Evolutionary conservation across 2,888 invertebrate genomes (phyloP), one percentile per base, ranked within the genome.

Genomic region (Rutpela maculata): DNA sequence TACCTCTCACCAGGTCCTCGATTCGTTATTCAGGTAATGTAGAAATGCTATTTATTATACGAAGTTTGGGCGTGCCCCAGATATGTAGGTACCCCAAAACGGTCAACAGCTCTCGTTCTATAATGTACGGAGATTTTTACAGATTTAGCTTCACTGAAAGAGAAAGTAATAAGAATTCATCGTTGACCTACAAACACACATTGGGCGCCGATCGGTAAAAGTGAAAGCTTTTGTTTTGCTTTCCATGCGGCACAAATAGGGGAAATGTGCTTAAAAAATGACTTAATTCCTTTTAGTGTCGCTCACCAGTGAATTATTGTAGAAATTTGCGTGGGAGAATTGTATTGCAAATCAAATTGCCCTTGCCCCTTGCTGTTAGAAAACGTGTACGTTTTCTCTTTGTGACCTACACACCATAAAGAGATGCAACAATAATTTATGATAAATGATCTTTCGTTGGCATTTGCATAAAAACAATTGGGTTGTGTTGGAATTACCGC

Each of bases 151-250:
- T 38, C 60, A 60, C 38, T 72, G 81, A 81, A 81, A 81, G 81
- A 81, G 81, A 81, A 81, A 81, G 81, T 81, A 77, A 76, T 74
- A 78, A 79, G 78, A 74, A 77, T 76, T 76, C 76, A 67, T 71
- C 67, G 78, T 69, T 75, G 82, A 78, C 84, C 81, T 77, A 78
- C 55, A 81, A 83, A 84, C 84, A 81, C 80, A 84, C 79, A 83
- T 83, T 70, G 74, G 62, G 65, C 59, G 60, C 80, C 73, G 80
- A 82, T 83, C 81, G 81, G 83, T 85, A 83, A 85, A 85, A 85
- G 85, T 85, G 84, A 84, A 84, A 85, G 84, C 84, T 76, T 79
- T 83, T 84, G 83, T 85, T 84, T 80, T 85, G 82, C 84, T 85
- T 85, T 85, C 84, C 81, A 77, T 65, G 18, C 0, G 74, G 63